Evolutionary conservation across 2,797 vertebrate genomes (phyloP).

Genomic region (Champsocephalus gunnari): DNA sequence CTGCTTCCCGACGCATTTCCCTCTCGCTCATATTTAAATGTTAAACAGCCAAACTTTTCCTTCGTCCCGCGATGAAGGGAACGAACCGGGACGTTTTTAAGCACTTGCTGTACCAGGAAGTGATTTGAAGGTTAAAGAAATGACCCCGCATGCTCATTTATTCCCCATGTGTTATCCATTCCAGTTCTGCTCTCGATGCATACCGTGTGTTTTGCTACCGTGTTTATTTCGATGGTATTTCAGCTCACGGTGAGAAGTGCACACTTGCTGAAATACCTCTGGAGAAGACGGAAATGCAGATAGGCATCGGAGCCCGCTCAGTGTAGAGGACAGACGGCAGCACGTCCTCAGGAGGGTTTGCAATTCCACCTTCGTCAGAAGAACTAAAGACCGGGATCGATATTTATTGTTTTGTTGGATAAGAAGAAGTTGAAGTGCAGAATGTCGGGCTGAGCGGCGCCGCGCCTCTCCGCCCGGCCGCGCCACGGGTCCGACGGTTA

Average conservation of each 20-base stretch:
- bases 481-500: constrained; percentile 5
- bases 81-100: constrained; percentile 33
- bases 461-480: constrained; percentile 8
- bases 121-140: constrained; percentile 2
- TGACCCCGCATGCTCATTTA: background rate
- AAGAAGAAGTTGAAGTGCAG: constrained; percentile 19
- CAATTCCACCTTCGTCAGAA: background rate
- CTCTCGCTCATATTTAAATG: constrained; percentile 30
- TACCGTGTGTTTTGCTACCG: background rate
- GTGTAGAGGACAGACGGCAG: background rate
- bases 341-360: constrained; percentile 10
- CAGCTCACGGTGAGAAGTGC: background rate
- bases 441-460: constrained; percentile 28
- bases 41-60: constrained; percentile 50
- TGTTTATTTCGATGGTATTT: background rate
- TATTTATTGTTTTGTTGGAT: constrained; percentile 56
- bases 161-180: constrained; percentile 47
- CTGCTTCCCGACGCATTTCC: background rate
- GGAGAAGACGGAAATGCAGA: background rate
- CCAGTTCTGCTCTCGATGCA: constrained; percentile 13
- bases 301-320: background rate
- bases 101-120: constrained; percentile 1
- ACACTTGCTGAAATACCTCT: background rate
- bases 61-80: constrained; percentile 27
- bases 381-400: background rate